phyloP scores from a whole-genome alignment of 2,113 vertebrate species.

The Rhegmatorhina hoffmannsi region DNA sequence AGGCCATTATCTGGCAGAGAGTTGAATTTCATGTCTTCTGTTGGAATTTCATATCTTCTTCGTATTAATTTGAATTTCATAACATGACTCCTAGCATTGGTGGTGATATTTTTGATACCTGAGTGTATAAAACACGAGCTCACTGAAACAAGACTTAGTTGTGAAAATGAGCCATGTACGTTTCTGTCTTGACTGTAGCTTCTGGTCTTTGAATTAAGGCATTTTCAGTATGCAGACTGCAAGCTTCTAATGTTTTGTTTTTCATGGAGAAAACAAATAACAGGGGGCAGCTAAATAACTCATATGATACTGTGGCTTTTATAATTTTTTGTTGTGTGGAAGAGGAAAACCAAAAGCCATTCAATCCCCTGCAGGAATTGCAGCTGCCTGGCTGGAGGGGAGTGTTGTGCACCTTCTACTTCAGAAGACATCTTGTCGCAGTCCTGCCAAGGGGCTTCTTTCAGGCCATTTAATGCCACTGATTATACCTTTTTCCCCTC shows the following conservation, averaged over 20 bases:
- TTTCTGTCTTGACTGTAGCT: background rate
- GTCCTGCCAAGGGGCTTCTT: background rate
- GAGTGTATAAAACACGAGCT: background rate
- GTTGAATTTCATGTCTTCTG: background rate
- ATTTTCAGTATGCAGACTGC: background rate
- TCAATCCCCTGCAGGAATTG: background rate
- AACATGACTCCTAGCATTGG: background rate
- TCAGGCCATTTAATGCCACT: background rate
- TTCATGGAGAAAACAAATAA: background rate
- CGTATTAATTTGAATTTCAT: background rate
- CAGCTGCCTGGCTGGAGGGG: background rate
- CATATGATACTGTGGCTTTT: background rate
- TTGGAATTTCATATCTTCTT: background rate
- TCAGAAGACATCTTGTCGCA: background rate
- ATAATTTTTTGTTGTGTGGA: background rate
- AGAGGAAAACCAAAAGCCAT: background rate
- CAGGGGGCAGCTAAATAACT: background rate
- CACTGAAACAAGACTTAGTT: background rate
- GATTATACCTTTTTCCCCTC: background rate
- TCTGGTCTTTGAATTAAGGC: background rate
- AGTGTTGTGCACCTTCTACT: background rate
- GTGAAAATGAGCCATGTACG: background rate
- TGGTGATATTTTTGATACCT: background rate
- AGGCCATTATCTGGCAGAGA: background rate
- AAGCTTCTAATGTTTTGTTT: background rate